Evolutionary conservation across 2,113 vertebrate genomes (phyloP), one percentile per base, ranked within the genome.

Genomic region (Scartelaos histophorus): DNA sequence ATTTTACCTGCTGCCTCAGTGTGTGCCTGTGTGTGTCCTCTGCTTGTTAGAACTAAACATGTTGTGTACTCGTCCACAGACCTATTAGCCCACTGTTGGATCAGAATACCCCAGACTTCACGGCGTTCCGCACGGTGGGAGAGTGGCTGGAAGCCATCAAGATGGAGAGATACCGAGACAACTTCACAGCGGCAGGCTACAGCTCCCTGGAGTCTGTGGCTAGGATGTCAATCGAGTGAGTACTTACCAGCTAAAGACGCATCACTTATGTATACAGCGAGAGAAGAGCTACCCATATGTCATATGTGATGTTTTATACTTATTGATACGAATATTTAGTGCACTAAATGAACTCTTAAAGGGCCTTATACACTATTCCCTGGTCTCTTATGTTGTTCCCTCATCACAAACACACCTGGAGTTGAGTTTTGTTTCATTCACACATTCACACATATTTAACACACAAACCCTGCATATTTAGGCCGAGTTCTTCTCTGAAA

Each of bases 91-190:
- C 97, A 79, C 96, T 98, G 92, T 93, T 99, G 91, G 97, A 98
- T 94, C 97, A 98, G 93, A 98, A 95, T 90, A 95, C 96, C 82
- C 96, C 95, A 73, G 96, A 98, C 91, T 98, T 99, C 93, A 96
- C 95, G 75, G 91, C 97, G 82, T 98, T 99, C 91, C 94, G 97
- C 92, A 95, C 97, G 45, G 96, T 99, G 92, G 95, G 95, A 88
- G 97, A 99, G 93, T 99, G 98, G 98, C 93, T 99, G 89, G 96
- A 98, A 93, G 97, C 97, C 93, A 99, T 99, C 94, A 99, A 99
- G 94, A 99, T 99, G 98, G 98, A 98, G 89, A 94, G 96, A 91
- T 99, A 99, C 91, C 94, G 95, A 88, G 97, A 98, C 91, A 99
- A 98, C 94, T 98, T 99, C 94, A 98, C 96, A 87, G 97, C 97